Evolutionary conservation across 1,140 invertebrate species (phyloP), one percentile per base, ranked within the genome.

Genomic region (Bemisia tabaci): DNA sequence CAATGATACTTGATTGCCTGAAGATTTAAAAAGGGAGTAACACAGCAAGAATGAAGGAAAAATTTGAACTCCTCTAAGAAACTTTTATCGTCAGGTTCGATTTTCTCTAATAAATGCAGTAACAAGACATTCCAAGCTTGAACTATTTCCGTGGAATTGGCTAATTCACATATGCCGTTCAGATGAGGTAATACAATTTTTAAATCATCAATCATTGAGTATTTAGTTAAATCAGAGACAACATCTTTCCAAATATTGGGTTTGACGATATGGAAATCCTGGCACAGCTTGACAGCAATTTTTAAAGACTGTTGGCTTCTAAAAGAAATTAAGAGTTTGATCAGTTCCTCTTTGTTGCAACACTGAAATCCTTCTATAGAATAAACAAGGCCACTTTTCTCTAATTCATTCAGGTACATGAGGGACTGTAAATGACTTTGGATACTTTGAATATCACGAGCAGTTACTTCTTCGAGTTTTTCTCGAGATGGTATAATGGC

Each of bases 381-480:
- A 48, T 48, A 48, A 17, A 48, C 33, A 48, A 48, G 33, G 5
- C 33, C 33, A 48, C 17, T 48, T 48, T 48, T 48, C 33, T 48
- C 33, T 5, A 48, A 17, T 17, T 48, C 33, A 48, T 48, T 48
- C 33, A 48, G 33, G 33, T 48, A 48, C 33, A 48, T 48, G 33
- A 48, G 33, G 33, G 33, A 48, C 17, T 48, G 5, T 5, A 48
- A 17, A 48, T 48, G 33, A 48, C 33, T 48, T 48, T 48, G 33
- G 5, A 48, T 5, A 48, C 33, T 48, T 9, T 5, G 5, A 9
- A 48, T 9, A 48, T 48, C 33, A 48, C 74, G 69, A 67, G 75
- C 75, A 0, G 75, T 76, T 22, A 77, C 71, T n/a, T 73, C 26
- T 68, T 76, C 69, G 11, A 79, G 67, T 22, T 69, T 71, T 48